Conservation (phyloP, 1,140 invertebrate species). For the Ceratosolen solmsi region DNA sequence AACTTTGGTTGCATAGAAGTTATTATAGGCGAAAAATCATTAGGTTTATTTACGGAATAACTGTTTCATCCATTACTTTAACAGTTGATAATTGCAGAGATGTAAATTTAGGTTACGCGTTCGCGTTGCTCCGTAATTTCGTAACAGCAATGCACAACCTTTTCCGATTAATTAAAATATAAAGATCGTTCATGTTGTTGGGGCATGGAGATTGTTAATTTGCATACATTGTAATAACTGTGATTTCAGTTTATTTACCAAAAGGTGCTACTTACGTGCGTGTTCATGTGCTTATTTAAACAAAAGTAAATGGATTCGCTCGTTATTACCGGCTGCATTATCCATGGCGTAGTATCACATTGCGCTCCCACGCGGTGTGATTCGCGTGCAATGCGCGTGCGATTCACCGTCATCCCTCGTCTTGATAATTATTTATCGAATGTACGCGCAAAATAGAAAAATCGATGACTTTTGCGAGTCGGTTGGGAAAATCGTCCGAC, state of each 20-base stretch:
- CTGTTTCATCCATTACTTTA: not conserved
- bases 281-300: constrained; percentile 22
- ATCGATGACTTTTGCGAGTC: not conserved
- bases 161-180: constrained; percentile 9
- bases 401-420: not conserved
- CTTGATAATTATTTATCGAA: no score
- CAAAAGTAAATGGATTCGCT: constrained; percentile 11
- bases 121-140: not conserved
- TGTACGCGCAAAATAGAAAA: not conserved
- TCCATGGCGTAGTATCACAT: not conserved
- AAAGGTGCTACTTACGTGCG: not conserved
- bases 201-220: not conserved
- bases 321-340: not conserved
- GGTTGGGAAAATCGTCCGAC: not conserved
- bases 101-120: not conserved
- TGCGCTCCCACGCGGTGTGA: constrained; percentile 25
- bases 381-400: not conserved
- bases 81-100: not conserved
- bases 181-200: not conserved
- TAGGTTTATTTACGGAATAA: not conserved
- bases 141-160: not conserved
- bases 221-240: not conserved
- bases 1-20: no score
- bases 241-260: constrained; percentile 14
- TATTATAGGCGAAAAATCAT: not conserved